Base-by-base conservation (phyloP, 2,888 invertebrate genomes). In the Ectropis crepuscularia region DNA sequence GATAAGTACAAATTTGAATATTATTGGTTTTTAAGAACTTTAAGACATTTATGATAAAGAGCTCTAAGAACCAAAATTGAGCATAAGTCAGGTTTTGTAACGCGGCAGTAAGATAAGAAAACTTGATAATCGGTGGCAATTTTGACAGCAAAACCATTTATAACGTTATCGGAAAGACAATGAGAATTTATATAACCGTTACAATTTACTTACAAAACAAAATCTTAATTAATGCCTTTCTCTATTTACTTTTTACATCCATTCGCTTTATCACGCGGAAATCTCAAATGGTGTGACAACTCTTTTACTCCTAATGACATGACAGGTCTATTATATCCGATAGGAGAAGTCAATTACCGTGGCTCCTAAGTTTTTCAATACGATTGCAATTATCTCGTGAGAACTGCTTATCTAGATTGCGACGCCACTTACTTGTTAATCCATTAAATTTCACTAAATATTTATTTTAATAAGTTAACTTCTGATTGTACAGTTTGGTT, bases 381-480 rank as follows among this genome's bases (percentile, higher is more conserved):
- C 72, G 70, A 65, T 68, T 79, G 75, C 81, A 83, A 87, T 86
- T 86, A 85, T 81, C 79, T 81, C 81, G 78, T 86, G 87, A 85
- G 88, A 88, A 87, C 71, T 74, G 72, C 76, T 77, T 75, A 81
- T 80, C 74, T 76, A 74, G 71, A 77, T 75, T 65, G 71, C 39
- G 47, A 61, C 59, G 57, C 58, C 38, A 55, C 59, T 73, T 61
- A 71, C 75, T 76, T 76, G 74, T 64, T 78, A 79, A 79, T 77
- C 74, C 74, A 75, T 76, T 76, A 74, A 82, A 84, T 81, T 82
- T 80, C 81, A 82, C 83, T 80, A 82, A 88, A 86, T 89, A 90
- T 90, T 87, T 85, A 87, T 88, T 82, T 85, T 39, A 5, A n/a
- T 1, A 85, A 86, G 82, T 86, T 86, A 85, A 85, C 84, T 79